Evolutionary conservation across 2,113 vertebrate species (phyloP), one percentile per base, ranked within the genome.

Genomic region (Thymallus thymallus): DNA sequence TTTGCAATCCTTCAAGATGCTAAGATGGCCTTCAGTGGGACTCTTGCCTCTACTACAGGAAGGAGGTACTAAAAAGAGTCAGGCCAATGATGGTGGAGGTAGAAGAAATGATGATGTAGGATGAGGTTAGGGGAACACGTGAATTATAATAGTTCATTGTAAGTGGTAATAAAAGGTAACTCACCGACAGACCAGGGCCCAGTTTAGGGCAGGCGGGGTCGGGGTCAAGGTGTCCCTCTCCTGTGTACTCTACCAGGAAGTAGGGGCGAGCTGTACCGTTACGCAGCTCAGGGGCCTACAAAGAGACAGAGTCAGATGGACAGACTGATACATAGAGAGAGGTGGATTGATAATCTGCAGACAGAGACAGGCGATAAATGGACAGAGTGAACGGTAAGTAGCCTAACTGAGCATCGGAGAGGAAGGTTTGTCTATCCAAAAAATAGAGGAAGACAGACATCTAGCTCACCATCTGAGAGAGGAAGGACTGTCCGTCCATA

Each of bases 171-270:
- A 3, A 12, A 18, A 55, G 16, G 20, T 3, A 30, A 89, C 93
- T 91, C 81, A 94, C 94, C 62, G 91, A 87, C 0, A 94, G 75
- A 29, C 93, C 94, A 0, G 93, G 90, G 18, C 94, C 94, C 0
- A 93, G 75, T 74, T 88, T 88, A 18, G 94, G 94, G 77, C 94
- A 94, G 2, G 79, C 5, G 0, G 94, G 93, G 60, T 94, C 93
- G 0, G 77, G 16, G 0, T 68, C 76, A 0, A 75, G 24, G 5
- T 77, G 69, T 29, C 94, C 93, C 80, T 94, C 93, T 45, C 94
- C 94, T 0, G 76, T 92, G 86, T 94, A 91, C 75, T 94, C 94
- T 1, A 94, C 87, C 0, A 94, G 87, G 84, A 94, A 94, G 64
- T 84, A 91, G 0, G 92, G 88, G 0, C 92, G 90, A 0, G 74